These are phyloP conservation scores for Periophthalmus modestus DNA, from an alignment of 2,113 vertebrate species.

Conservation along the genomic window DNA sequence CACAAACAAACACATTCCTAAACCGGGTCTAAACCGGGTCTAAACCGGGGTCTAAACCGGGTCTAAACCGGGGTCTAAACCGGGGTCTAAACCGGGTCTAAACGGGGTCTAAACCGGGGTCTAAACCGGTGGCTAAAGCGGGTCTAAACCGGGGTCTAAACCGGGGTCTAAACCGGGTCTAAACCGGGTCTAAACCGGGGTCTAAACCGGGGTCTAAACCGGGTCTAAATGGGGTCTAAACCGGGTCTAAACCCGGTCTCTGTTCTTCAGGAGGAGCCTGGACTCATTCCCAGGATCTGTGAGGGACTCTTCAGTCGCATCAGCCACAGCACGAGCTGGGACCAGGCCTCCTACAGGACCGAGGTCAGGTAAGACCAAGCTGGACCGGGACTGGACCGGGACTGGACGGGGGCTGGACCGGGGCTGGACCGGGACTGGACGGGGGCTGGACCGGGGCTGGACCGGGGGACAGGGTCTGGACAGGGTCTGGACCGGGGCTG, in stretches of 20 bases:
- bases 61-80: too few species aligned
- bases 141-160: not conserved
- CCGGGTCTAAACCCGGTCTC: not conserved
- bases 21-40: too few species aligned
- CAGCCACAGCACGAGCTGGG: constrained; percentile 82
- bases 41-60: too few species aligned
- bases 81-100: too few species aligned
- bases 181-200: not conserved
- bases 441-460: not conserved
- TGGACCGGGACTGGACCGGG: not conserved
- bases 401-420: not conserved
- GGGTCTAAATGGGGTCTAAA: not conserved
- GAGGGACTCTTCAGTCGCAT: constrained; percentile 91
- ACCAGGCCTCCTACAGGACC: constrained; percentile 91
- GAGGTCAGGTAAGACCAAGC: constrained; percentile 88
- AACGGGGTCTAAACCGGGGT: not conserved
- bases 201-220: not conserved
- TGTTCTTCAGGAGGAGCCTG: constrained; percentile 83
- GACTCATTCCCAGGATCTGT: constrained; percentile 95
- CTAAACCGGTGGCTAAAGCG: not conserved
- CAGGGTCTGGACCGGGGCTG: constrained; percentile 83
- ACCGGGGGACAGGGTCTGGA: too few species aligned
- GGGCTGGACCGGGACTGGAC: not conserved
- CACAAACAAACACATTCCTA: too few species aligned
- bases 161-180: too few species aligned